Evolutionary conservation across 2,888 invertebrate genomes (phyloP).

Genomic region (Leucophenga maculata): DNA sequence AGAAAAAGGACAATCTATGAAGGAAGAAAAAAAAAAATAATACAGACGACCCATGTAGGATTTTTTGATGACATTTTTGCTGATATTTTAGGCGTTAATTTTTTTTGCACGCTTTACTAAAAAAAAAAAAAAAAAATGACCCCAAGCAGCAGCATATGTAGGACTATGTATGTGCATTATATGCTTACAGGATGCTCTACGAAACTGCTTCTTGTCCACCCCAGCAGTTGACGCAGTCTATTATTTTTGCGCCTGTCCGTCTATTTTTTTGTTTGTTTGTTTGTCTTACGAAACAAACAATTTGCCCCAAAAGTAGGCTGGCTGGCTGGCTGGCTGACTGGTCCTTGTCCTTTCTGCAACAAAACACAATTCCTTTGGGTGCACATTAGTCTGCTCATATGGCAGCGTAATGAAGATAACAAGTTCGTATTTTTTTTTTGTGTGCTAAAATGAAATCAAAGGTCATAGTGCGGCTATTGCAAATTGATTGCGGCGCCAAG

Average conservation of each 20-base stretch:
- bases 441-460: slow-evolving; percentile 50
- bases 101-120: slow-evolving; percentile 30
- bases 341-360: slow-evolving; percentile 28
- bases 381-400: slow-evolving; percentile 63
- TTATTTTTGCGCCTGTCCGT: not conserved
- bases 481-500: slow-evolving; percentile 47
- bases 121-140: slow-evolving; percentile 44
- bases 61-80: slow-evolving; percentile 48
- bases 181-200: not conserved
- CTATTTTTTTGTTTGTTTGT: slow-evolving; percentile 30
- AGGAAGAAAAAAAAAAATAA: slow-evolving; percentile 25
- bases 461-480: slow-evolving; percentile 47
- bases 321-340: not conserved
- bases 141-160: slow-evolving; percentile 36
- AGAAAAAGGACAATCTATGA: slow-evolving; percentile 10
- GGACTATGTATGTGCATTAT: not conserved
- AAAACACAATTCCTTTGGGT: slow-evolving; percentile 56
- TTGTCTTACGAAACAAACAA: slow-evolving; percentile 52
- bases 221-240: slow-evolving; percentile 12
- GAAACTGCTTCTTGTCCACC: not conserved
- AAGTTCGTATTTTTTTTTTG: slow-evolving; percentile 40
- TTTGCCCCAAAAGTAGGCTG: slow-evolving; percentile 48
- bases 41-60: slow-evolving; percentile 52
- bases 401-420: slow-evolving; percentile 66
- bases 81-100: slow-evolving; percentile 61